phyloP scores from a whole-genome alignment of 1,140 invertebrate species.

The Heliconius melpomene region DNA sequence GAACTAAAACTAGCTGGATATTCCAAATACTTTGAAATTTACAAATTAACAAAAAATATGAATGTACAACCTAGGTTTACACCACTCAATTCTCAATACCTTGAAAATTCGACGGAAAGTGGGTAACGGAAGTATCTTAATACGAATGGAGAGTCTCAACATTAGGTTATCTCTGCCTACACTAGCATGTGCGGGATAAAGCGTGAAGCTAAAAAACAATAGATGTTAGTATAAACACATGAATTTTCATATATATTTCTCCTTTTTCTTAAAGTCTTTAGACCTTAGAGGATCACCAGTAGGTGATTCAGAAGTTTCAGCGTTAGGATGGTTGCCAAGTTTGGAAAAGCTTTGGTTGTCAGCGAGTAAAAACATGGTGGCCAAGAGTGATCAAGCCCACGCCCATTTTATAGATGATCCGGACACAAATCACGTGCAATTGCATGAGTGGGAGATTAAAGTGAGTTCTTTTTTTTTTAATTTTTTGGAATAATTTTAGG shows the following conservation, averaged over 20 bases:
- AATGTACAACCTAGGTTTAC: no score
- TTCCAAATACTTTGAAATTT: no score
- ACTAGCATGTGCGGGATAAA: no score
- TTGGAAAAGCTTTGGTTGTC: conserved; percentile 83
- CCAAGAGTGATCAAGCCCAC: conserved; percentile 29
- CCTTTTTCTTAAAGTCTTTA: conserved; percentile 73
- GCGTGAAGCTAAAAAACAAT: no score
- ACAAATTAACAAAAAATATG: no score
- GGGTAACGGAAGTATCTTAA: no score
- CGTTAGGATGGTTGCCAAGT: conserved; percentile 83
- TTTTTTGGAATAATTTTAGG: background rate
- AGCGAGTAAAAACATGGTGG: background rate
- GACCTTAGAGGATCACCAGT: conserved; percentile 85
- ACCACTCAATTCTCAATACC: no score
- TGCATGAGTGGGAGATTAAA: conserved; percentile 55
- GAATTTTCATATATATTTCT: background rate
- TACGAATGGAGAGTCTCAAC: no score
- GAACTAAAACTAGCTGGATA: no score
- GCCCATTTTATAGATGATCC: conserved; percentile 46
- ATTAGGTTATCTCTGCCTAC: no score
- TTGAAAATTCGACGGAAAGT: no score
- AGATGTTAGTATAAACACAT: background rate
- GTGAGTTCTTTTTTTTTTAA: conserved; percentile 39
- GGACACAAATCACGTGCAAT: conserved; percentile 17
- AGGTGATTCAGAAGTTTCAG: conserved; percentile 85